Percentiles rank a stretch among this genome's conserved stretches.
phyloP scores from a whole-genome alignment of 2,113 vertebrate species.

The Ceuthmochares aereus region DNA sequence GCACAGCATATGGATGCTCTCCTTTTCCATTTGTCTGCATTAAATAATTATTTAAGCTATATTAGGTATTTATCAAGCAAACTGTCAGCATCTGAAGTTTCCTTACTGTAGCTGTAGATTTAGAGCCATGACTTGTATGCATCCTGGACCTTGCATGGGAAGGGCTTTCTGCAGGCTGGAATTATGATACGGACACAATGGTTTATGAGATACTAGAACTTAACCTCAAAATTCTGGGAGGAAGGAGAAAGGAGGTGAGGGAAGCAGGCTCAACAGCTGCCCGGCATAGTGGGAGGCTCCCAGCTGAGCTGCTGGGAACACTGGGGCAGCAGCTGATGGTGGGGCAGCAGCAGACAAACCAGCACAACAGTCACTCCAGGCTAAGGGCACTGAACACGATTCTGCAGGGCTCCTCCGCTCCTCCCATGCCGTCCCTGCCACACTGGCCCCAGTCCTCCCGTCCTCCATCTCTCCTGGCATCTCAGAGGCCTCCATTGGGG shows the following conservation, averaged over 20 bases:
- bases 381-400: not conserved
- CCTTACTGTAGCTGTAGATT: constrained; percentile 69
- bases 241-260: not conserved
- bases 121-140: constrained; percentile 64
- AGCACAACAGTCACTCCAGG: not conserved
- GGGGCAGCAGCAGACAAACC: not conserved
- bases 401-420: not conserved
- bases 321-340: not conserved
- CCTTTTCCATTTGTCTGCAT: constrained; percentile 62
- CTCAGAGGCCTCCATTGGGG: not conserved
- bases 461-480: not conserved
- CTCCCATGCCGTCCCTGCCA: not conserved
- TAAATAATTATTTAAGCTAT: constrained; percentile 77
- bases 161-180: constrained; percentile 58
- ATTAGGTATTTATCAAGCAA: constrained; percentile 75
- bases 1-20: not conserved
- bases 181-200: constrained; percentile 56
- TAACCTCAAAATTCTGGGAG: not conserved
- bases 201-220: constrained; percentile 63
- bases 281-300: not conserved
- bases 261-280: not conserved
- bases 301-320: not conserved
- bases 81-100: constrained; percentile 63
- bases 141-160: not conserved
- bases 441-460: rapidly evolving